These are phyloP conservation scores for Dicycla oo DNA, from an alignment of 2,888 invertebrate species.

Conservation along the genomic window DNA sequence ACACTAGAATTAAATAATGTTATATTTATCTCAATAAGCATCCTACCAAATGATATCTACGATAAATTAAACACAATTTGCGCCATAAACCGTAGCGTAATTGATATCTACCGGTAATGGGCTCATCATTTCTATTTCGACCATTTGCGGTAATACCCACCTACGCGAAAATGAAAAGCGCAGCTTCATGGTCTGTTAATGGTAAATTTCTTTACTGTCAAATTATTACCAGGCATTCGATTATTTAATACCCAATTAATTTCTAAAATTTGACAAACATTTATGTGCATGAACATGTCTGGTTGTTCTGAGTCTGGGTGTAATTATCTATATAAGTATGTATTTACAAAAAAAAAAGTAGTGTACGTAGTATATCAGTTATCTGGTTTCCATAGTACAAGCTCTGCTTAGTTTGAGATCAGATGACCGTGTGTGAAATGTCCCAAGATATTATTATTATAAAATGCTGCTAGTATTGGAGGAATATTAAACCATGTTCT, in stretches of 20 bases:
- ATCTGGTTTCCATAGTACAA: no score
- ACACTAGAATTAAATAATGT: neutral
- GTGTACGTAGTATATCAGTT: no score
- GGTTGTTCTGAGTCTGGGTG: no score
- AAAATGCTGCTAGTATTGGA: neutral
- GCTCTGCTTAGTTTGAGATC: no score
- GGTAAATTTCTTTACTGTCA: neutral
- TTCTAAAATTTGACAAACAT: no score
- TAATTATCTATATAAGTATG: no score
- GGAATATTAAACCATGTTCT: neutral
- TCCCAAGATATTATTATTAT: no score
- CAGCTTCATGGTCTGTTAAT: neutral
- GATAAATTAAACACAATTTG: neutral
- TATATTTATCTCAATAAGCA: neutral
- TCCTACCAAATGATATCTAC: neutral
- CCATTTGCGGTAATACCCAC: slow-evolving; percentile 9
- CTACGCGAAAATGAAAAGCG: slow-evolving; percentile 12
- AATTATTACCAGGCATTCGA: no score
- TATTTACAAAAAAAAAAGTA: no score
- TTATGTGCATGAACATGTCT: no score
- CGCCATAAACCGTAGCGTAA: slow-evolving; percentile 6
- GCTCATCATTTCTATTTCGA: slow-evolving; percentile 27
- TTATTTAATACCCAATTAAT: no score
- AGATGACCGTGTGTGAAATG: no score
- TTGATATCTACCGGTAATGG: slow-evolving; percentile 30